These are phyloP conservation scores for Melinopterus prodromus DNA, from an alignment of 2,888 invertebrate species.

Conservation along the genomic window DNA sequence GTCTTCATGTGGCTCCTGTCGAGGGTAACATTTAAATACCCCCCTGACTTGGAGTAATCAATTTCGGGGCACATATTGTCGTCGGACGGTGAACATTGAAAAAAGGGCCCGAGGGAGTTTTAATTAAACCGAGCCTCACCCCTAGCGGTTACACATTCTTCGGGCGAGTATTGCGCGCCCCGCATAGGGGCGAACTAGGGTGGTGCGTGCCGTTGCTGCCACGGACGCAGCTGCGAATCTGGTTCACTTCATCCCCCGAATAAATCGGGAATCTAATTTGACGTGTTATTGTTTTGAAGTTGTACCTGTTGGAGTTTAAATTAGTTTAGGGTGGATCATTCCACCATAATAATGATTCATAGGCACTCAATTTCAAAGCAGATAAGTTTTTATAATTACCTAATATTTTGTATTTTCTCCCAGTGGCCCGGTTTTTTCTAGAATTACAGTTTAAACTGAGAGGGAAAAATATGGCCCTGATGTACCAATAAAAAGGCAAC, in stretches of 20 bases:
- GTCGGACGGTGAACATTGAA: slow-evolving; percentile 47
- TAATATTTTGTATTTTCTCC: too few relatives aligned
- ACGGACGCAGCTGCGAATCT: slow-evolving; percentile 9
- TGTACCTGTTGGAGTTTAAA: not conserved
- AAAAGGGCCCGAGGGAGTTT: slow-evolving; percentile 59
- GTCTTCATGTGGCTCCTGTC: not conserved
- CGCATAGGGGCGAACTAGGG: not conserved
- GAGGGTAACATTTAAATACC: slow-evolving; percentile 5
- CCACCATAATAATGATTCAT: too few relatives aligned
- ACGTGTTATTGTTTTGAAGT: not conserved
- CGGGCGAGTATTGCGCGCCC: not conserved
- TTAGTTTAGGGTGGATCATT: not conserved
- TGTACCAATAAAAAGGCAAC: too few relatives aligned
- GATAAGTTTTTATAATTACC: too few relatives aligned
- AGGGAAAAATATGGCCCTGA: too few relatives aligned
- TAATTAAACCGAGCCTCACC: slow-evolving; percentile 59
- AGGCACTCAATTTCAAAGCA: too few relatives aligned
- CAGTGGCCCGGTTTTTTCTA: too few relatives aligned
- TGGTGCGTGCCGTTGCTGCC: not conserved
- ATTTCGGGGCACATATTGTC: slow-evolving; percentile 31
- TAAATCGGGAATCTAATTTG: not conserved
- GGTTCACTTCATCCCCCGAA: not conserved
- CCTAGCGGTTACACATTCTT: slow-evolving; percentile 39
- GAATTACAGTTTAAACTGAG: too few relatives aligned
- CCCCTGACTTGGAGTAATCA: slow-evolving; percentile 26